These are phyloP conservation scores for Anthopleura xanthogrammica DNA, from an alignment of 92 coral and sea anemone species.

Conservation along the genomic window DNA sequence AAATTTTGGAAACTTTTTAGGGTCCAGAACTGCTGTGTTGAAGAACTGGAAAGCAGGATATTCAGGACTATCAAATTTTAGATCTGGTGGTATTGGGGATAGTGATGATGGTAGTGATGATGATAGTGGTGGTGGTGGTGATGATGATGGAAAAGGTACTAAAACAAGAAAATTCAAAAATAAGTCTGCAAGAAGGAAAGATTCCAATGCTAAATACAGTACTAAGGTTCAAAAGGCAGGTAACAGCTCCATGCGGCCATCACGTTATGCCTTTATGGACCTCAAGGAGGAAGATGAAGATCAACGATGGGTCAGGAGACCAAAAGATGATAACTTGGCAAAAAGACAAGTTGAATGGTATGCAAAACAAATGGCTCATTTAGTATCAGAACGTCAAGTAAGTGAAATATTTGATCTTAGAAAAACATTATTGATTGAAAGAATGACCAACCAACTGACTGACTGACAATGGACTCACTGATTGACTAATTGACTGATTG, in stretches of 20 bases:
- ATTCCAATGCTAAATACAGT: background rate
- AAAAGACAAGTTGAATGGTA: conserved; percentile 64
- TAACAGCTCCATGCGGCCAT: conserved; percentile 19
- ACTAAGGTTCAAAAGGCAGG: conserved; percentile 29
- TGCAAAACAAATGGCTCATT: conserved; percentile 60
- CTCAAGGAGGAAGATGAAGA: conserved; percentile 37
- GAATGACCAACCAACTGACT: too few relatives aligned
- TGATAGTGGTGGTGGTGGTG: background rate
- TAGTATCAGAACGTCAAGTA: conserved; percentile 50
- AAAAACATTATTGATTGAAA: background rate
- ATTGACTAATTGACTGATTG: too few relatives aligned
- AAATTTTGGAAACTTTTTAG: background rate
- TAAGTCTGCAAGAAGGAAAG: background rate
- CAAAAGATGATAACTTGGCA: conserved; percentile 12
- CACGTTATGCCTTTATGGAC: conserved; percentile 59
- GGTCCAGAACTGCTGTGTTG: background rate
- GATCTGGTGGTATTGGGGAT: too few relatives aligned
- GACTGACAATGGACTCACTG: too few relatives aligned
- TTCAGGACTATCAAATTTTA: background rate
- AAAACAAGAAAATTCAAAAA: background rate
- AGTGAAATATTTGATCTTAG: background rate
- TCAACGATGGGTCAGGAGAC: conserved; percentile 45
- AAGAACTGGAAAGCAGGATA: conserved; percentile 4
- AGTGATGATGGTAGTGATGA: background rate
- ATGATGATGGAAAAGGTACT: conserved; percentile 11